Evolutionary conservation across 2,113 vertebrate genomes (phyloP), one percentile per base, ranked within the genome.

Genomic region (Tragelaphus buxtoni): DNA sequence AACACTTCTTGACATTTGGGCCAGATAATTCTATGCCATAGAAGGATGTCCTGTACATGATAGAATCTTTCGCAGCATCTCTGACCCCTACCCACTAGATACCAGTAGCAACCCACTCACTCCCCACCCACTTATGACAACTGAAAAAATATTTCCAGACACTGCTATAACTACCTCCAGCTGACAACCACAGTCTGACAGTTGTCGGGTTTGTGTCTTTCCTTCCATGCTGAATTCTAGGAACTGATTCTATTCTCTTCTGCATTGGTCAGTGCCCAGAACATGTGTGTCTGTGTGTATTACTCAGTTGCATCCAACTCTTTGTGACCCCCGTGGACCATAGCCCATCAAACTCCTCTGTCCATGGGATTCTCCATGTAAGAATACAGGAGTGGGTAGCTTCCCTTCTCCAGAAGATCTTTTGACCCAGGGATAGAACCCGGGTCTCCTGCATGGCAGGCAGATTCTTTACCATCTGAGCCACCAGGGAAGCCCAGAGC

Each of bases 271-370:
- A 58, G 60, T 32, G 7, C 9, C 65, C 49, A 51, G 55, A 7
- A 11, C 22, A 20, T 0, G 18, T 35, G 5, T 69, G 65, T 22
- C 65, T 69, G n/a, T 22, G n/a, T 63, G 32, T 63, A 17, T 69
- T 5, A 69, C 18, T 69, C n/a, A 69, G 65, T 11, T 35, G n/a
- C 4, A 0, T 69, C n/a, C 65, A 39, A 3, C n/a, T 39, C n/a
- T 69, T 39, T 69, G 65, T 39, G 65, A 69, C n/a, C 9, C 2
- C 4, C 18, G 11, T 6, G n/a, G 18, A 39, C 65, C 1, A 0
- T 22, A 69, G 65, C 65, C n/a, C 65, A 69, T 22, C 65, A 69
- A n/a, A 39, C 18, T 22, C 65, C 65, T 69, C 65, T 69, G 65
- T 69, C n/a, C 65, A 22, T 69, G 65, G 65, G 65, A 69, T 69